These are phyloP conservation scores for Sus scrofa DNA, from an alignment of 2,113 vertebrate species.

Conservation along the genomic window DNA sequence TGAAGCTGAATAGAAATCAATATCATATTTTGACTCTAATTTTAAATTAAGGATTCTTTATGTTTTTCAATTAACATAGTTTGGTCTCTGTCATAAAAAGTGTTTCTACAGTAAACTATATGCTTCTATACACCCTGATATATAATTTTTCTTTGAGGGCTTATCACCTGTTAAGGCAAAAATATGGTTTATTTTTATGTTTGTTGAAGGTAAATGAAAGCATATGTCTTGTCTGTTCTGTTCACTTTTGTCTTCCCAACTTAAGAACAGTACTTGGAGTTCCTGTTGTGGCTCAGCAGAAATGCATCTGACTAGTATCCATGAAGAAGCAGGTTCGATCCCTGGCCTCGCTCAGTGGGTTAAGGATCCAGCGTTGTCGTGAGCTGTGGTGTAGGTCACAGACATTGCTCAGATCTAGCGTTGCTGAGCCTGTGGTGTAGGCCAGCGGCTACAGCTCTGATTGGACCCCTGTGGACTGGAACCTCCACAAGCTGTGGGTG, in stretches of 20 bases:
- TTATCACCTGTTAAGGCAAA: not conserved
- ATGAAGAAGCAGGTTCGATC: no score
- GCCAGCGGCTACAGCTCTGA: no score
- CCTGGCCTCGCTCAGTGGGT: no score
- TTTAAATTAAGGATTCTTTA: constrained; percentile 26
- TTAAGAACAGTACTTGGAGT: not conserved
- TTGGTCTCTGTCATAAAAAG: not conserved
- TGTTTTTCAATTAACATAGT: not conserved
- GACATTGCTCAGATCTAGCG: no score
- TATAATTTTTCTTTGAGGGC: not conserved
- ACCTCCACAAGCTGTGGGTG: no score
- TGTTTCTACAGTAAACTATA: not conserved
- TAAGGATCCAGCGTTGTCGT: no score
- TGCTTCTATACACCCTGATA: not conserved
- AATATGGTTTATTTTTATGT: constrained; percentile 22
- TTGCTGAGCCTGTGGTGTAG: no score
- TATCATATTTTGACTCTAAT: not conserved
- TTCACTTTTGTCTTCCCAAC: constrained; percentile 15
- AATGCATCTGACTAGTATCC: no score
- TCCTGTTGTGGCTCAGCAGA: no score
- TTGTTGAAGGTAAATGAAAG: constrained; percentile 20
- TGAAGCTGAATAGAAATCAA: not conserved
- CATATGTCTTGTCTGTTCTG: not conserved
- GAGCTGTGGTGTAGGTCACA: no score
- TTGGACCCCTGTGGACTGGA: no score